phyloP scores from a whole-genome alignment of 2,113 vertebrate genomes.

The Chaetura pelagica region DNA sequence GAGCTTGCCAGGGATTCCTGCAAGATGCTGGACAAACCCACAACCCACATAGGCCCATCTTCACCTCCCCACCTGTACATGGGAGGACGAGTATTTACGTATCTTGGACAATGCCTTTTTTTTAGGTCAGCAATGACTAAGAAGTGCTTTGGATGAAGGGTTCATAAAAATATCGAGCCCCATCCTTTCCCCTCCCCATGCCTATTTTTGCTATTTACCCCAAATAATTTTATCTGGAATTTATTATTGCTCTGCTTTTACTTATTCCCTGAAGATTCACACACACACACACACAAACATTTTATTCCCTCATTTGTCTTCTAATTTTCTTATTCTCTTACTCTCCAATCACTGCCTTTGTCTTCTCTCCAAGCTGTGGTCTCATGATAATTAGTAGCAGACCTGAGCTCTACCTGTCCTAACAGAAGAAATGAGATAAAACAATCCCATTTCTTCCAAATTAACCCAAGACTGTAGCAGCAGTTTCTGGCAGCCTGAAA shows the following conservation, averaged over 20 bases:
- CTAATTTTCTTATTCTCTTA: background rate
- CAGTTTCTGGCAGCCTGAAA: background rate
- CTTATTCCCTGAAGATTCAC: background rate
- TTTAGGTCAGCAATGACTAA: background rate
- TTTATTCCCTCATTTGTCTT: background rate
- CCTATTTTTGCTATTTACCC: background rate
- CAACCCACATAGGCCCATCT: background rate
- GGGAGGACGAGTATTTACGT: accelerated
- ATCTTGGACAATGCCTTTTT: background rate
- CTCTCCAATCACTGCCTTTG: background rate
- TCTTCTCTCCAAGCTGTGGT: background rate
- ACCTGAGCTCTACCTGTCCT: background rate
- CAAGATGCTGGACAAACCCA: background rate
- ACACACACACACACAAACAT: too few relatives aligned
- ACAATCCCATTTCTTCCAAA: background rate
- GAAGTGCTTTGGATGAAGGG: background rate
- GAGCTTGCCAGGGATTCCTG: background rate
- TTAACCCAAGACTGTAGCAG: background rate
- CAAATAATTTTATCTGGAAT: background rate
- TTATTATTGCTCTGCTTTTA: background rate
- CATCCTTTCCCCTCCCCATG: background rate
- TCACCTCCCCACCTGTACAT: background rate
- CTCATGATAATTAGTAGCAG: background rate
- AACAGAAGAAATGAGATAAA: background rate
- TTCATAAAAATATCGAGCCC: background rate